Conservation (phyloP, 2,888 invertebrate genomes). For the Entomobrya multifasciata region DNA sequence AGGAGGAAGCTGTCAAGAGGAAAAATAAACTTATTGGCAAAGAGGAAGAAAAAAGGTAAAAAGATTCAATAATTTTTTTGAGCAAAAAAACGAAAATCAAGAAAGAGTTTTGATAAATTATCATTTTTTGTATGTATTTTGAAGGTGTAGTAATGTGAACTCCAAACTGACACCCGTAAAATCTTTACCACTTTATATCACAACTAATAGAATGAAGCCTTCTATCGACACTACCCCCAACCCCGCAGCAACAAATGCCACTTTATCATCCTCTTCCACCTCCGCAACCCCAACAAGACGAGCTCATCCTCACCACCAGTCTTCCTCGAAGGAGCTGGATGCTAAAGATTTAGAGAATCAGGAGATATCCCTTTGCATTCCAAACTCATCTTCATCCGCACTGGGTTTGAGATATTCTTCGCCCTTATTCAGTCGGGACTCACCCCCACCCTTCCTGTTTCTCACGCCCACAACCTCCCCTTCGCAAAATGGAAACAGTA, state of each 20-base stretch:
- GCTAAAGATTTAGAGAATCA: constrained; percentile 61
- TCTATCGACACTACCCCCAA: no score
- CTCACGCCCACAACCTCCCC: constrained; percentile 11
- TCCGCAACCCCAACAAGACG: neutral
- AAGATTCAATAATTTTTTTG: neutral
- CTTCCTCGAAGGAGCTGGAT: constrained; percentile 35
- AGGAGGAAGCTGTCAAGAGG: constrained; percentile 31
- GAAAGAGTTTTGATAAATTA: no score
- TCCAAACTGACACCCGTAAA: neutral
- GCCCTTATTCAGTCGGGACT: neutral
- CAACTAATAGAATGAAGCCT: neutral
- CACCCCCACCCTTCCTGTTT: neutral
- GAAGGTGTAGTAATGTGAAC: no score
- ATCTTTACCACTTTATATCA: neutral
- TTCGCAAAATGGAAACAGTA: neutral
- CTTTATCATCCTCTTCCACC: neutral
- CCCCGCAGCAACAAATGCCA: neutral
- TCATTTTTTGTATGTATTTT: no score
- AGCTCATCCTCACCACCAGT: neutral
- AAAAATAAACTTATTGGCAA: no score
- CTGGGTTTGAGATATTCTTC: neutral
- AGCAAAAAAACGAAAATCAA: no score
- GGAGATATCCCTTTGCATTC: constrained; percentile 52
- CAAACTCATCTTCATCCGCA: constrained; percentile 34
- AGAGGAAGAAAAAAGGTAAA: neutral